Evolutionary conservation across 2,113 vertebrate genomes (phyloP).

Genomic region (Narcine bancroftii): DNA sequence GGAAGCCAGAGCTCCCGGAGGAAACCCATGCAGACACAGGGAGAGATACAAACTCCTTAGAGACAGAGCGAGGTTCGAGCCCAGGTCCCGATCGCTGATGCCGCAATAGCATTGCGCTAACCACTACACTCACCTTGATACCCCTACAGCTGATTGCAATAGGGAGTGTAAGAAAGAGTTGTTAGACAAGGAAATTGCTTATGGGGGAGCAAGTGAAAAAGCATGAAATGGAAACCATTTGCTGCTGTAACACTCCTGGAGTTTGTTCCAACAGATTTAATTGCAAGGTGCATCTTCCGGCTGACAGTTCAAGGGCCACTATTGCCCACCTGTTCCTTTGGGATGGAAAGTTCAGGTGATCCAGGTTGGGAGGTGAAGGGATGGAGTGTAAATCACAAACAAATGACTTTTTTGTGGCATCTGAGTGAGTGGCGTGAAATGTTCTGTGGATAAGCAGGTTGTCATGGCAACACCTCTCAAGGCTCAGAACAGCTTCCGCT

Average conservation of each 20-base stretch:
- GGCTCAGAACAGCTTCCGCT: background rate
- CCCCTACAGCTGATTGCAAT: no score
- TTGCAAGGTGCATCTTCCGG: background rate
- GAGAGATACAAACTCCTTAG: no score
- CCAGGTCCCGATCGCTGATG: no score
- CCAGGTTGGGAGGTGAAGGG: background rate
- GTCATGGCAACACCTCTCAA: constrained; percentile 5
- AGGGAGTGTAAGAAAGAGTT: background rate
- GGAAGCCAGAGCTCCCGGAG: no score
- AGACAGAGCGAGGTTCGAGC: no score
- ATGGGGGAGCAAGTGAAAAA: background rate
- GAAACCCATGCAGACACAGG: no score
- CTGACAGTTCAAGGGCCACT: background rate
- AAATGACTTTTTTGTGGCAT: background rate
- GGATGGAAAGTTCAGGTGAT: background rate
- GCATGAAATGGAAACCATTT: background rate
- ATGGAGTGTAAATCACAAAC: background rate
- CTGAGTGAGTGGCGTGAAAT: background rate
- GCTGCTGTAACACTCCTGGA: background rate
- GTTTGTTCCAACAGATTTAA: background rate
- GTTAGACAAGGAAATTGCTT: background rate
- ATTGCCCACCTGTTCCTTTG: background rate
- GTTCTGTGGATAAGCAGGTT: background rate
- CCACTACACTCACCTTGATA: no score
- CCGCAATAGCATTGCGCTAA: no score